Evolutionary conservation across 1,140 invertebrate genomes (phyloP), one percentile per base, ranked within the genome.

Genomic region (Capitella teleta): DNA sequence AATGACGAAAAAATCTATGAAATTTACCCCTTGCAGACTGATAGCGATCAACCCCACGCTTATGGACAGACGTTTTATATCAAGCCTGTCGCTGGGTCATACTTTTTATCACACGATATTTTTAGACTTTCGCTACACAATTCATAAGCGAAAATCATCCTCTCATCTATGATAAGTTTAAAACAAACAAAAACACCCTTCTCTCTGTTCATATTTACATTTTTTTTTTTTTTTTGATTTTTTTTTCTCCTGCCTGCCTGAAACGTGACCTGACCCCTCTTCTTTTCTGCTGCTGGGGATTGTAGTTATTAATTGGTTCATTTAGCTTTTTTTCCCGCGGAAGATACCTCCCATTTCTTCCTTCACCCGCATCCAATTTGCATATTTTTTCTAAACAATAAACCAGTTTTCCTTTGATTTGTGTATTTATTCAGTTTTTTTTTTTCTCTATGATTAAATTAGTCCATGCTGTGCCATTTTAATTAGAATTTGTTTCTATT

Each of bases 51-150:
- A 62, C 86, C 86, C 56, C 87, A 90, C 74, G 84, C 84, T 58
- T 93, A 89, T 77, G 81, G 82, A 66, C 87, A 92, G 79, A 85
- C 83, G 58, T 93, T 93, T 81, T 81, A 91, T 53, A 75, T 93
- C 74, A 90, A 87, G 76, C 85, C 84, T 56, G 80, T 85, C 62
- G 82, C 79, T 69, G 83, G 78, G 62, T 84, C 81, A 68, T 92
- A 87, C 79, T 90, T 85, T 77, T 81, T 90, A 61, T 85, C 88
- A 76, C 86, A 91, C 72, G 86, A 91, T 73, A 82, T 87, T 66
- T 92, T 92, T 78, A 79, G 87, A 70, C 80, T 91, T 61, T 83
- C 83, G 56, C 78, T 90, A 60, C 86, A 90, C 72, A 80, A 88
- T 75, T 23, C 30, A 8, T 25, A 44, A 25, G 16, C 19, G 8